These are phyloP conservation scores for Orthosia gracilis DNA, from an alignment of 2,888 invertebrate species.

Conservation along the genomic window DNA sequence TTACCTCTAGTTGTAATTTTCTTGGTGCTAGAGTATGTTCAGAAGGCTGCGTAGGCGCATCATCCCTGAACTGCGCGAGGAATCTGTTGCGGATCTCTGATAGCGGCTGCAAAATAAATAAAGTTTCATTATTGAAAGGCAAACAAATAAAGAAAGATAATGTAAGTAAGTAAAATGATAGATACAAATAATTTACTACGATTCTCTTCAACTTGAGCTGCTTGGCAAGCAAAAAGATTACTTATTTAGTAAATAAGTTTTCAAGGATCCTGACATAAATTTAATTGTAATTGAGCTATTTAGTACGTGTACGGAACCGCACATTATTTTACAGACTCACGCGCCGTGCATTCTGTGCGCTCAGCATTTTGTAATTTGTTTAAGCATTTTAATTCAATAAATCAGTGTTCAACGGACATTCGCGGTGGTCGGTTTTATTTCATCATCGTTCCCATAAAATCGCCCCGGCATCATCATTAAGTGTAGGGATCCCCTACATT, in stretches of 20 bases:
- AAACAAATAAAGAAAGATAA: neutral
- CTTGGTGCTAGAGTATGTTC: constrained; percentile 75
- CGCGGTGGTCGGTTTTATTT: too few relatives aligned
- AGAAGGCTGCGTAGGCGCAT: constrained; percentile 74
- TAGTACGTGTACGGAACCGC: too few relatives aligned
- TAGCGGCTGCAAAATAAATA: constrained; percentile 82
- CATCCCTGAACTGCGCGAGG: constrained; percentile 82
- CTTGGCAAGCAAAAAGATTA: constrained; percentile 23
- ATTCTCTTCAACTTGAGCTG: constrained; percentile 36
- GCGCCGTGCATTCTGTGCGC: too few relatives aligned
- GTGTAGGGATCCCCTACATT: too few relatives aligned
- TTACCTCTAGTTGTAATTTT: constrained; percentile 80
- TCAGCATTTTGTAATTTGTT: too few relatives aligned
- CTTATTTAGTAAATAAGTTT: neutral
- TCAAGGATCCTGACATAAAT: neutral
- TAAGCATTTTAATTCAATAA: neutral
- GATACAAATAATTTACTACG: constrained; percentile 43
- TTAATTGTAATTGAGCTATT: too few relatives aligned
- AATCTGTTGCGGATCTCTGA: constrained; percentile 90
- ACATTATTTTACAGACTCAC: too few relatives aligned
- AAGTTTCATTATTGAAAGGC: neutral
- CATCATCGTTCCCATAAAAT: too few relatives aligned
- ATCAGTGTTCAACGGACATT: too few relatives aligned
- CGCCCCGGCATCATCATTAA: too few relatives aligned
- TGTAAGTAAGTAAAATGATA: neutral